Conservation (phyloP, 2,113 vertebrate genomes). For the Macroglossus sobrinus region DNA sequence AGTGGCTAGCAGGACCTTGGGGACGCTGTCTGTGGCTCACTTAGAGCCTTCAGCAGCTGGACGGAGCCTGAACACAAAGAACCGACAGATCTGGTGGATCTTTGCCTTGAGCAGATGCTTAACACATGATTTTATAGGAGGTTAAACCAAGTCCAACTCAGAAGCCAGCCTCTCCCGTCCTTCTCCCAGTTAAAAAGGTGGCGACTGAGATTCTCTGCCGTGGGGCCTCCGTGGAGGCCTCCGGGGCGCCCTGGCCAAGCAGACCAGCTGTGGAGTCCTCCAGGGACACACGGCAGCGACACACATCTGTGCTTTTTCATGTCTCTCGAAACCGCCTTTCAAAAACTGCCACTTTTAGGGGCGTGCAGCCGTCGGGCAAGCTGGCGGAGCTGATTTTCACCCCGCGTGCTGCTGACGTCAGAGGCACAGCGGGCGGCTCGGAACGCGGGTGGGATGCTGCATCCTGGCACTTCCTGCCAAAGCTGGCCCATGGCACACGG, state of each 20-base stretch:
- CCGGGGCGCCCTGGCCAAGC: background rate
- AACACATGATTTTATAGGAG: background rate
- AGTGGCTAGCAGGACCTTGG: background rate
- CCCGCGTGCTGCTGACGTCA: background rate
- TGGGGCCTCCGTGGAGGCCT: too few relatives aligned
- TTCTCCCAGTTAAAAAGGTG: conserved; percentile 52
- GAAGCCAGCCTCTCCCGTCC: background rate
- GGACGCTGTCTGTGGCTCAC: background rate
- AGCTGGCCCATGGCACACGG: background rate
- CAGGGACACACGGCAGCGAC: background rate
- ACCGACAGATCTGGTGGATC: background rate
- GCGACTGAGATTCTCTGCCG: background rate
- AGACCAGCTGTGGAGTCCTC: too few relatives aligned
- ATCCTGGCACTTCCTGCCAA: background rate
- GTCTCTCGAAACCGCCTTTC: background rate
- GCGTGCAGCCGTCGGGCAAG: background rate
- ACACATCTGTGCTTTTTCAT: background rate
- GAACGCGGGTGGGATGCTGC: background rate
- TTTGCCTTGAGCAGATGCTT: conserved; percentile 30
- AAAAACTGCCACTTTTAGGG: background rate
- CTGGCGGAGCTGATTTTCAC: background rate
- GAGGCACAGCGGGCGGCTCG: background rate
- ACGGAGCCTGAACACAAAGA: conserved; percentile 1
- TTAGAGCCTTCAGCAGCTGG: background rate
- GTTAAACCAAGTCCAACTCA: conserved; percentile 31